phyloP scores from a whole-genome alignment of 2,888 invertebrate species.

The Tridacna crocea region DNA sequence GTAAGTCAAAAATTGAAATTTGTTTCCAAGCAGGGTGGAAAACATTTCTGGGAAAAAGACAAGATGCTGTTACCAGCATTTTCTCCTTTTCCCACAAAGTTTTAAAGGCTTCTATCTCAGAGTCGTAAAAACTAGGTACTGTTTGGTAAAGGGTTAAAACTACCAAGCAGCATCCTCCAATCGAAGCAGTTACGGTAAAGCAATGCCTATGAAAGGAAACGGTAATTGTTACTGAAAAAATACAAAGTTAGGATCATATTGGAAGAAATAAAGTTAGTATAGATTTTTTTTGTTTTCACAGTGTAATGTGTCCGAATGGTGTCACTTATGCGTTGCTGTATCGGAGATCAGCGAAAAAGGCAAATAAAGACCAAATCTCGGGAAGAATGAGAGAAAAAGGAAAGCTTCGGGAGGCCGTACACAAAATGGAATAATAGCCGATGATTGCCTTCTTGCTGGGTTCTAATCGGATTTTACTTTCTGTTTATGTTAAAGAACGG shows the following conservation, averaged over 20 bases:
- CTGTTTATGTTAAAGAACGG: conserved; percentile 21
- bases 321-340: background rate
- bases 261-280: conserved; percentile 23
- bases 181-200: too few relatives aligned
- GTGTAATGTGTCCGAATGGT: background rate
- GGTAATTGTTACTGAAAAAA: background rate
- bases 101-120: too few relatives aligned
- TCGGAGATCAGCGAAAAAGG: background rate
- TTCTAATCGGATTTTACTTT: conserved; percentile 25
- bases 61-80: too few relatives aligned
- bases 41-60: too few relatives aligned
- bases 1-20: too few relatives aligned
- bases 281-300: background rate
- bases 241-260: conserved; percentile 13
- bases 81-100: too few relatives aligned
- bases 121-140: too few relatives aligned
- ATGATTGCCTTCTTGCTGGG: conserved; percentile 6
- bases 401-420: background rate
- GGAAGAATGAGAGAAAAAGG: background rate
- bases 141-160: too few relatives aligned
- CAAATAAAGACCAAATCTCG: background rate
- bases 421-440: conserved; percentile 12
- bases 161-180: too few relatives aligned
- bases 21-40: too few relatives aligned
- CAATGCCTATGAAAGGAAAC: background rate